phyloP scores from a whole-genome alignment of 2,797 vertebrate species.

The Lates japonicus region DNA sequence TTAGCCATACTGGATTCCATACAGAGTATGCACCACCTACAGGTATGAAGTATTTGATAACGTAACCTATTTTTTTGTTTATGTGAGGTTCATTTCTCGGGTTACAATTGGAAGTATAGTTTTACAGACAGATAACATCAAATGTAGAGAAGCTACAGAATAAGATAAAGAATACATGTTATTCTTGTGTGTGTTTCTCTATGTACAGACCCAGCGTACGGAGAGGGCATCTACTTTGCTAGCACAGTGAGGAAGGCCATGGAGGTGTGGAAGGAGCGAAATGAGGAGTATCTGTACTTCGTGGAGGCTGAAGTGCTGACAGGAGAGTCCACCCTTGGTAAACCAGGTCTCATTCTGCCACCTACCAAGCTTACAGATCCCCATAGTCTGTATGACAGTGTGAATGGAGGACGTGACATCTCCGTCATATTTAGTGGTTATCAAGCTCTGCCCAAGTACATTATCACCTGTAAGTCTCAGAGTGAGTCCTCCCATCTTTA shows the following conservation, averaged over 20 bases:
- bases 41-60: slow-evolving; percentile 79
- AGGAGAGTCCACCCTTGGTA: slow-evolving; percentile 72
- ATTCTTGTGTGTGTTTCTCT: background rate
- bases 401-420: slow-evolving; percentile 62
- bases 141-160: background rate
- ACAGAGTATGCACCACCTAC: slow-evolving; percentile 82
- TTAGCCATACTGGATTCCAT: slow-evolving; percentile 90
- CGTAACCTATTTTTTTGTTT: background rate
- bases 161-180: background rate
- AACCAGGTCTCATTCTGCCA: slow-evolving; percentile 75
- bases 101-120: background rate
- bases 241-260: slow-evolving; percentile 54
- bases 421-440: slow-evolving; percentile 87
- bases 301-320: slow-evolving; percentile 90
- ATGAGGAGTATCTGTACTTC: slow-evolving; percentile 83
- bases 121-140: background rate
- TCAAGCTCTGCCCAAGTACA: slow-evolving; percentile 88
- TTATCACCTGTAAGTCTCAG: slow-evolving; percentile 84
- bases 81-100: background rate
- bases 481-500: background rate
- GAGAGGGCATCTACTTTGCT: slow-evolving; percentile 92
- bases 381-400: slow-evolving; percentile 76
- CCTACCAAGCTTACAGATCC: slow-evolving; percentile 55
- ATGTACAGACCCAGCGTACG: slow-evolving; percentile 83
- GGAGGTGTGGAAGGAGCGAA: slow-evolving; percentile 48